Percentiles rank a stretch among this genome's conserved stretches.
Conservation (phyloP, 2,888 invertebrate genomes). For the Himalopsyche tibetana region DNA sequence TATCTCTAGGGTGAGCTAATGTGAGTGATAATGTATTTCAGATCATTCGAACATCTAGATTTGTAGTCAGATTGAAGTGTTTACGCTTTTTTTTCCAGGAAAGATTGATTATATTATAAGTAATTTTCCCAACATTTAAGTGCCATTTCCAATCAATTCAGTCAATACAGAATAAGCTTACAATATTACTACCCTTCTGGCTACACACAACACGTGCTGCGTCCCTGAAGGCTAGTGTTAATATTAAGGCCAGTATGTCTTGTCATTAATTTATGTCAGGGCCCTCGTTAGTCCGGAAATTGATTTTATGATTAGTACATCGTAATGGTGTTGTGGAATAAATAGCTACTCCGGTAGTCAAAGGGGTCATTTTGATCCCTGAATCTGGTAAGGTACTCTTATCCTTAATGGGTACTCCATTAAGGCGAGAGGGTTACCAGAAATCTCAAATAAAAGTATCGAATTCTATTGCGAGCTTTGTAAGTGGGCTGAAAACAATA, state of each 20-base stretch:
- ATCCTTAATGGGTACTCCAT: background rate
- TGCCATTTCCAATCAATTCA: no score
- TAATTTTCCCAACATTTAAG: no score
- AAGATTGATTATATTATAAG: no score
- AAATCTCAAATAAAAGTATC: slow-evolving; percentile 13
- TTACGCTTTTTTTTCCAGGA: no score
- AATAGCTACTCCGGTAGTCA: slow-evolving; percentile 1
- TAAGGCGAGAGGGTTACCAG: background rate
- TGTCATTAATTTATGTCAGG: background rate
- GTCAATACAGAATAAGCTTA: no score
- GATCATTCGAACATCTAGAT: no score
- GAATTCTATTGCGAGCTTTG: background rate
- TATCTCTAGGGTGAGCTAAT: no score
- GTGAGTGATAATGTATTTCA: no score
- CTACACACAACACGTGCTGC: no score
- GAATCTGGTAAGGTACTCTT: slow-evolving; percentile 8
- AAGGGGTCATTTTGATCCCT: background rate
- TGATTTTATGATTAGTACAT: slow-evolving; percentile 29
- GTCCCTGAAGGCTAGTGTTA: background rate
- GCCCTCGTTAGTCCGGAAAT: slow-evolving; percentile 8
- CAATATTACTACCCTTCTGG: no score
- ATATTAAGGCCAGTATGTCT: background rate
- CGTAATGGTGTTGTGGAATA: background rate
- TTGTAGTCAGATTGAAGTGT: no score
- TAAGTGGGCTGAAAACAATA: background rate